A percentile compares a stretch with the other conserved stretches of the same genome.
phyloP scores from a whole-genome alignment of 2,888 invertebrate genomes.

The Ectropis crepuscularia region DNA sequence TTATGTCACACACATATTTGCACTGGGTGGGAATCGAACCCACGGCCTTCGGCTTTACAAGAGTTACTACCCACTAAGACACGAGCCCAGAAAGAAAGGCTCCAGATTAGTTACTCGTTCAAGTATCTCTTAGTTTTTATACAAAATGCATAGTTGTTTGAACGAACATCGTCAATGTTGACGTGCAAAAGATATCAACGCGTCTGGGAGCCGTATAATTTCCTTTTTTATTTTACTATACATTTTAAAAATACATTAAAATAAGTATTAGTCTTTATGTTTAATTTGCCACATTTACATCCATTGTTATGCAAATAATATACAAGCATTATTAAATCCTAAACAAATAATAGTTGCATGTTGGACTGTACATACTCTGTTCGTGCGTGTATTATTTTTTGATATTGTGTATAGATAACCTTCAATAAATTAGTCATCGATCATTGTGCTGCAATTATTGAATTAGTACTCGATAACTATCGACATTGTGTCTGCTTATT shows the following conservation, averaged over 20 bases:
- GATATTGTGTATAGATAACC: conserved; percentile 19
- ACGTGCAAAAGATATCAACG: conserved; percentile 29
- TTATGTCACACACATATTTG: too few relatives aligned
- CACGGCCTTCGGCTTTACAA: too few relatives aligned
- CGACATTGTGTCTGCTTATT: conserved; percentile 13
- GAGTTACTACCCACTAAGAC: too few relatives aligned
- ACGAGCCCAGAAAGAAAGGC: too few relatives aligned
- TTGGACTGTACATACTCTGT: not conserved
- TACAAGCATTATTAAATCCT: too few relatives aligned
- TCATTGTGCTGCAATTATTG: conserved; percentile 29
- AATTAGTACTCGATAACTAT: conserved; percentile 22
- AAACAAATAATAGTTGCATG: conserved; percentile 5
- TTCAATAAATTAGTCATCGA: conserved; percentile 28
- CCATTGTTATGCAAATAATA: too few relatives aligned
- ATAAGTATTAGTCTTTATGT: not conserved
- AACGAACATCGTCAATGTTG: not conserved
- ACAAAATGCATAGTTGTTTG: not conserved
- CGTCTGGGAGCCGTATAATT: conserved; percentile 2
- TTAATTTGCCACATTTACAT: too few relatives aligned
- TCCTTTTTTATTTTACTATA: too few relatives aligned
- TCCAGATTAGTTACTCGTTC: too few relatives aligned
- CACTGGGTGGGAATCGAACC: too few relatives aligned
- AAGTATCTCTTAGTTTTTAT: too few relatives aligned
- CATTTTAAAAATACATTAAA: too few relatives aligned
- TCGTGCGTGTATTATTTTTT: conserved; percentile 19